A percentile compares a stretch with the other conserved stretches of the same genome.
Evolutionary conservation across 37 sponge, comb jelly and placozoan genomes (phyloP).

Genomic region (Eunapius fragilis): DNA sequence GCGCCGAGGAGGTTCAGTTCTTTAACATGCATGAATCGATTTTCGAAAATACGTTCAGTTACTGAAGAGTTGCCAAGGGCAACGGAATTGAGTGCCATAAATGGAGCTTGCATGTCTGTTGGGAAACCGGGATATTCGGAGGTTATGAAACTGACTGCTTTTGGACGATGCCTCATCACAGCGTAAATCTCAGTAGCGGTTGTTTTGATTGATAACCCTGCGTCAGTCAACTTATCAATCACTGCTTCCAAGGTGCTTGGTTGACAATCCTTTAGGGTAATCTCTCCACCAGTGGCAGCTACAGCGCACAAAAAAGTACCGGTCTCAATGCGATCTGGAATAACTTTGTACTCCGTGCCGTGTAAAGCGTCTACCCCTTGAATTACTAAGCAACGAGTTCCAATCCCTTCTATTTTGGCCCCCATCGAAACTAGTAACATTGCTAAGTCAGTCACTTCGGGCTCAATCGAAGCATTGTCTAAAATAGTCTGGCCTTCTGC

Average conservation of each 20-base stretch:
- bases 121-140: slow-evolving; percentile 6
- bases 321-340: slow-evolving; percentile 8
- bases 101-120: slow-evolving; percentile 16
- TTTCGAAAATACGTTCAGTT: slow-evolving; percentile 6
- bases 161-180: no score
- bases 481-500: slow-evolving; percentile 9
- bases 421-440: slow-evolving; percentile 11
- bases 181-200: no score
- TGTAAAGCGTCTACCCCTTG: background rate
- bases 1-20: slow-evolving; percentile 17
- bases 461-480: background rate
- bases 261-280: no score
- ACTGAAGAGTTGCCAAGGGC: background rate
- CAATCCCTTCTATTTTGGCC: slow-evolving; percentile 8
- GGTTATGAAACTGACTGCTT: background rate
- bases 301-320: slow-evolving; percentile 3
- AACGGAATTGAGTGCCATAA: background rate
- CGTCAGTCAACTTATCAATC: background rate
- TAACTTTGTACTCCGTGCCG: background rate
- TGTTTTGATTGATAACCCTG: background rate
- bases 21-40: slow-evolving; percentile 19
- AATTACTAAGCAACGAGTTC: background rate
- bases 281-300: background rate
- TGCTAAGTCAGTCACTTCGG: slow-evolving; percentile 8
- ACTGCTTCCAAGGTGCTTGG: no score